Base-by-base conservation (phyloP, 2,797 vertebrate genomes). In the Chaenodraco wilsoni region DNA sequence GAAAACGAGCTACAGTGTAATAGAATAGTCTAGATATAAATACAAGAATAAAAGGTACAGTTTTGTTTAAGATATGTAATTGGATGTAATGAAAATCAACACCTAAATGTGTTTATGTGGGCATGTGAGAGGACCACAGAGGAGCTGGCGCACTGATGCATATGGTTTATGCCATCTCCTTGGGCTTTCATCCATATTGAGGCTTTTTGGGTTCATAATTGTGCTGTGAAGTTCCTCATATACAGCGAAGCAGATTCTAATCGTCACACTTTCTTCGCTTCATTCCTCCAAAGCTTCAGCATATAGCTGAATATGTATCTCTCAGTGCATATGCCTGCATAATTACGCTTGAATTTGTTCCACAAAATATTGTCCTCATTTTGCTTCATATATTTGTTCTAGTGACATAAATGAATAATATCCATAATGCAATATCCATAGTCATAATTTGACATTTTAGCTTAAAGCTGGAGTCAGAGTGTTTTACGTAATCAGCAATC, bases 401-500 rank as follows among this genome's bases (percentile, higher is more conserved):
- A 3, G 9, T 57, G 17, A 64, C 61, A 70, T 52, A 67, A 48
- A 33, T 45, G 3, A 67, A 33, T 57, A 11, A 62, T 37, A 37
- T 37, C 33, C 33, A 37, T 37, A 37, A 27, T 37, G 33, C 8
- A 64, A 83, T 78, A 72, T 51, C 33, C 37, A 3, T 44, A 76
- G 76, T 81, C 63, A 43, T 71, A 19, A 75, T 64, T 54, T 82
- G 56, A 86, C 45, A 63, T 50, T 79, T 43, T 71, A 31, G 48
- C 74, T 83, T 68, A 27, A 81, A 78, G 71, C 51, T 49, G 45
- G 15, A 44, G 48, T 60, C n/a, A 16, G 41, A 23, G 10, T 64
- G 57, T 79, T 86, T 84, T 69, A 72, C 79, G 70, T 78, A 61
- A 84, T 86, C 83, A 83, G 76, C 81, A 74, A 60, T 78, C 61